Conservation (phyloP, 1,140 invertebrate species). For the Lepidurus apus region DNA sequence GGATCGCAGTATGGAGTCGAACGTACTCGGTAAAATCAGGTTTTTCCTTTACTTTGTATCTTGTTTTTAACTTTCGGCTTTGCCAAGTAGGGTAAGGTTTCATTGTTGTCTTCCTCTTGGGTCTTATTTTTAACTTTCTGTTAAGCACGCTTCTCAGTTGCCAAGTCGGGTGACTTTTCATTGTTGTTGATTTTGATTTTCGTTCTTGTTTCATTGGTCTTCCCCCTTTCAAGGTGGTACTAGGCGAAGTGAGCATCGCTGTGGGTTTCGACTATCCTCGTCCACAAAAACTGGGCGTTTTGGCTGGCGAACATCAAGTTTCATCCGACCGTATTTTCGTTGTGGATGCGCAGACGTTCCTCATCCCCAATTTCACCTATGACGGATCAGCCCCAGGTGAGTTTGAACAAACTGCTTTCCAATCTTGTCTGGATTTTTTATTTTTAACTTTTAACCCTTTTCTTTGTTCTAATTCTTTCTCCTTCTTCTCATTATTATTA, state of each 20-base stretch:
- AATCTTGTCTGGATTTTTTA: neutral
- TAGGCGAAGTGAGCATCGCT: slow-evolving; percentile 77
- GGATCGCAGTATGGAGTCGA: slow-evolving; percentile 86
- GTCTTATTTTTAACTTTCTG: slow-evolving; percentile 23
- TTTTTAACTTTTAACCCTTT: neutral
- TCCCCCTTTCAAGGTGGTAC: slow-evolving; percentile 64
- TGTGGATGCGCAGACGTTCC: slow-evolving; percentile 82
- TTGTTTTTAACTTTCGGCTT: neutral
- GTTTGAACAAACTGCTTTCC: slow-evolving; percentile 36
- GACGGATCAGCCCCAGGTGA: slow-evolving; percentile 83
- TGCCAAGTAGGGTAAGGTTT: neutral
- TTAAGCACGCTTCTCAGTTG: neutral
- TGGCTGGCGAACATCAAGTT: slow-evolving; percentile 73
- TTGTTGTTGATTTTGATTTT: slow-evolving; percentile 23
- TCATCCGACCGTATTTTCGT: slow-evolving; percentile 77
- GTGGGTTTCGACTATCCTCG: slow-evolving; percentile 69
- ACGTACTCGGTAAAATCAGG: slow-evolving; percentile 64
- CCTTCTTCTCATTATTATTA: too few species aligned
- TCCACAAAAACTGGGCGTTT: slow-evolving; percentile 67
- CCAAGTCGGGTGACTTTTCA: neutral
- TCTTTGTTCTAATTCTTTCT: neutral
- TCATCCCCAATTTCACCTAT: slow-evolving; percentile 79
- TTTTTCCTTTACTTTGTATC: neutral
- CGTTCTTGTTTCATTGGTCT: neutral
- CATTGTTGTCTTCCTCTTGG: slow-evolving; percentile 16